Evolutionary conservation across 1,140 invertebrate species (phyloP).

Genomic region (Bombus haemorrhoidalis): DNA sequence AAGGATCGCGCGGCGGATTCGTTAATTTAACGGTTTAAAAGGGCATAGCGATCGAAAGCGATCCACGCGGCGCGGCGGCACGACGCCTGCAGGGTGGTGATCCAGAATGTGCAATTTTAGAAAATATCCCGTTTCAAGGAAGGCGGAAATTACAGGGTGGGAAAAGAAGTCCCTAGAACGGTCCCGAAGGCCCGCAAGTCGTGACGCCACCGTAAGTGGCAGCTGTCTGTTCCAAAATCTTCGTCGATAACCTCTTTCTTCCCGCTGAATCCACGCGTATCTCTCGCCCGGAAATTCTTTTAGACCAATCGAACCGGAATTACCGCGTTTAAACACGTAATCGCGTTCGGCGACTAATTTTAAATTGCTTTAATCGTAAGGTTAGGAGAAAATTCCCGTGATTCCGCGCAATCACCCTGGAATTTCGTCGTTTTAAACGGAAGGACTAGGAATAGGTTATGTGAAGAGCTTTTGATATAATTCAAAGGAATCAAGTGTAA

Average conservation of each 20-base stretch:
- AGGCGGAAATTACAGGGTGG: slow-evolving; percentile 77
- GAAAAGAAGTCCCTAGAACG: slow-evolving; percentile 62
- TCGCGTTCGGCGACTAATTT: slow-evolving; percentile 58
- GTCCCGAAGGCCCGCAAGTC: slow-evolving; percentile 56
- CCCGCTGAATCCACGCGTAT: slow-evolving; percentile 20
- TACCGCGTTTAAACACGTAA: slow-evolving; percentile 54
- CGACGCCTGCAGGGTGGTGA: slow-evolving; percentile 64
- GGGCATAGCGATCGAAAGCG: slow-evolving; percentile 50
- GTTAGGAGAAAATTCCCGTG: background rate
- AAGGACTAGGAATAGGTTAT: background rate
- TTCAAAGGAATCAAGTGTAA: background rate
- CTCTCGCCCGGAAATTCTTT: slow-evolving; percentile 41
- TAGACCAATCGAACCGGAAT: slow-evolving; percentile 51
- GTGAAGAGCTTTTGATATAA: background rate
- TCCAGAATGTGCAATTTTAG: slow-evolving; percentile 74
- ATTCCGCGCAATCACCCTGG: background rate
- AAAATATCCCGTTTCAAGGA: slow-evolving; percentile 75
- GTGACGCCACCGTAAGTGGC: slow-evolving; percentile 67
- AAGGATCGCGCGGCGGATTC: slow-evolving; percentile 15
- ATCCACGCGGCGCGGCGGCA: slow-evolving; percentile 41
- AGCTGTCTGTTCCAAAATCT: slow-evolving; percentile 65
- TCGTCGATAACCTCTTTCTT: slow-evolving; percentile 49
- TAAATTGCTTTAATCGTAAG: slow-evolving; percentile 57
- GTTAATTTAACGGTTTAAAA: slow-evolving; percentile 67
- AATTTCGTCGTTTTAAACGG: background rate